Conservation (phyloP, 1,140 invertebrate species). For the Pseudomyrmex dendroicus region DNA sequence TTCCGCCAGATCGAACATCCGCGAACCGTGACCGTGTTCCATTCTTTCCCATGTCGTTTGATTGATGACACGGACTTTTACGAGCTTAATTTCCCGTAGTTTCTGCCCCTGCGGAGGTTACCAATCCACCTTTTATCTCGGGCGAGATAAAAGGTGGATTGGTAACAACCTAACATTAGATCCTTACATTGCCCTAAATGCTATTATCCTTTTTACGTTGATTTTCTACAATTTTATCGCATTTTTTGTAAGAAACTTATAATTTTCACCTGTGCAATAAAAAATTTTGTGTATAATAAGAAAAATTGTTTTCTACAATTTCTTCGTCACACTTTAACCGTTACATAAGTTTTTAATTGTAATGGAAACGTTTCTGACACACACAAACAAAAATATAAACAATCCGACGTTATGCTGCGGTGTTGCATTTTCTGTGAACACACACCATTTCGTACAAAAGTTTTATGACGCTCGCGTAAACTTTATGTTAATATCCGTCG, state of each 20-base stretch:
- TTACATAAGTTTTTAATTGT: background rate
- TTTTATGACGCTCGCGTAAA: constrained; percentile 55
- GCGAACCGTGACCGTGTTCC: constrained; percentile 1
- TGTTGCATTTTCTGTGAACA: constrained; percentile 39
- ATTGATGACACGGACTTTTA: constrained; percentile 46
- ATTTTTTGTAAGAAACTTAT: background rate
- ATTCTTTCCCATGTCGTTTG: background rate
- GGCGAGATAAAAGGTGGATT: background rate
- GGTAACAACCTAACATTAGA: background rate
- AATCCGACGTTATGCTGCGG: constrained; percentile 1
- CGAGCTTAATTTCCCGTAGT: constrained; percentile 16
- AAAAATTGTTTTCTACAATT: background rate
- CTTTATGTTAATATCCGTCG: constrained; percentile 48
- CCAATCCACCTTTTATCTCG: too few relatives aligned
- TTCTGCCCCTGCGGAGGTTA: background rate
- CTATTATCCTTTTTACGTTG: too few relatives aligned
- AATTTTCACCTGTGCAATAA: too few relatives aligned
- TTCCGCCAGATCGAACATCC: constrained; percentile 28
- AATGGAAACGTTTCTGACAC: background rate
- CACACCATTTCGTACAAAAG: constrained; percentile 39
- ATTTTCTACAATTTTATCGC: background rate
- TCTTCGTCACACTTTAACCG: background rate
- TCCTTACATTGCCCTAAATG: too few relatives aligned
- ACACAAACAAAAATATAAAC: background rate
- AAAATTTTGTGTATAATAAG: background rate